Base-by-base conservation (phyloP, 2,113 vertebrate genomes). In the Cavia porcellus region DNA sequence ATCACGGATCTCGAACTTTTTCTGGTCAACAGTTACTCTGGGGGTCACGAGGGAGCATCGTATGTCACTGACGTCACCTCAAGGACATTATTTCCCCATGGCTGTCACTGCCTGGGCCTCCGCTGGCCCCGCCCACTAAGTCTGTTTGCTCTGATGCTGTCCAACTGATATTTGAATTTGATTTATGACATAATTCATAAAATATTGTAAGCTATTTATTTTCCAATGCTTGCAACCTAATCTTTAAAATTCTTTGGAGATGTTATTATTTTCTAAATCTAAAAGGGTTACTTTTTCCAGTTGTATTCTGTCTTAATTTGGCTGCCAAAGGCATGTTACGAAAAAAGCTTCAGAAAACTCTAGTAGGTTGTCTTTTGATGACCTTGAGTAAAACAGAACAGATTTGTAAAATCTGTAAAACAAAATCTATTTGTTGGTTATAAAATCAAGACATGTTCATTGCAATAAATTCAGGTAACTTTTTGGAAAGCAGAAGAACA, bases 371-470 rank as follows among this genome's bases (percentile, higher is more conserved):
- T 35, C 55, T 88, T 77, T 86, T 89, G 45, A 90, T 86, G 47
- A 90, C 2, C 59, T 47, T 35, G 74, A 91, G 85, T 86, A 74
- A 72, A 90, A 80, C 2, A 94, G 17, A 90, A 66, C 19, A 90
- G 59, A 57, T 96, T 92, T 90, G 52, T 90, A 92, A 72, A 77
- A 70, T 84, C 90, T 59, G 8, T 79, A 57, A 91, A 90, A 70
- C 87, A 79, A 81, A 32, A 80, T 10, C 10, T 61, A 38, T 89
- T 88, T 94, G 66, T 35, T 86, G 82, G 57, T 90, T 90, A 75
- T 59, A 91, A 93, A 77, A 95, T 84, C 64, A 84, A 89, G 59
- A 87, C 25, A 70, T 35, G 15, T 4, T 74, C 38, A 74, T 45
- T 61, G 55, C 22, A 90, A 52, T 77, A 86, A 62, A 77, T 57